Percentiles rank a stretch among this genome's conserved stretches.
These are phyloP conservation scores for Xylophagus ater DNA, from an alignment of 2,888 invertebrate genomes.

Conservation along the genomic window DNA sequence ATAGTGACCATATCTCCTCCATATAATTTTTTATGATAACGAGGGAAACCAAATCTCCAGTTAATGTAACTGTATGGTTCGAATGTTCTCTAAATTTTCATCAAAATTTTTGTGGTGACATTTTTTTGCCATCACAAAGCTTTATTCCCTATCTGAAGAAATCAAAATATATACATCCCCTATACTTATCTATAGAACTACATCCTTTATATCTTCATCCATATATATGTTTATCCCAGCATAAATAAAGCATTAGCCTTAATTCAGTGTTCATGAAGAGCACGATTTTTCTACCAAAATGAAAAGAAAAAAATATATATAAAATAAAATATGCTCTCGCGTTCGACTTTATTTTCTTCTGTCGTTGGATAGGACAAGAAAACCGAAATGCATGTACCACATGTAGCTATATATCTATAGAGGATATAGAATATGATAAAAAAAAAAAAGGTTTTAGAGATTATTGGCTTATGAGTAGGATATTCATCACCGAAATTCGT, in stretches of 20 bases:
- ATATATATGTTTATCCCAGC: slow-evolving; percentile 6
- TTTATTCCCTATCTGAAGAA: too few species aligned
- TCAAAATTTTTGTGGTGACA: too few species aligned
- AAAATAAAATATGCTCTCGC: not conserved
- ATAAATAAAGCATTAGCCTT: slow-evolving; percentile 10
- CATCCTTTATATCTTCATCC: not conserved
- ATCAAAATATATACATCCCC: not conserved
- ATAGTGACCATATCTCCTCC: too few species aligned
- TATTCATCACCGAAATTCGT: not conserved
- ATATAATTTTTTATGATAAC: too few species aligned
- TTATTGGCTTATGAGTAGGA: slow-evolving; percentile 2
- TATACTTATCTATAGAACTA: not conserved
- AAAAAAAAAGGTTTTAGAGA: not conserved
- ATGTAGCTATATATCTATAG: not conserved
- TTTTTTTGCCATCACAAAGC: too few species aligned
- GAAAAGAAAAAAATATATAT: not conserved
- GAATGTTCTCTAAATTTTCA: too few species aligned
- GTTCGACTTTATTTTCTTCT: too few species aligned
- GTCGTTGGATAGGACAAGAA: not conserved
- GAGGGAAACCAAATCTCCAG: too few species aligned
- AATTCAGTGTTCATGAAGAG: slow-evolving; percentile 5
- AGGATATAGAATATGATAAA: not conserved
- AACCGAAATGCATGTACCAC: not conserved
- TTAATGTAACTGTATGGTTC: too few species aligned
- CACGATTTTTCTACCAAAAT: slow-evolving; percentile 5